Evolutionary conservation across 2,797 vertebrate genomes (phyloP).

Genomic region (Eidolon dupreanum): DNA sequence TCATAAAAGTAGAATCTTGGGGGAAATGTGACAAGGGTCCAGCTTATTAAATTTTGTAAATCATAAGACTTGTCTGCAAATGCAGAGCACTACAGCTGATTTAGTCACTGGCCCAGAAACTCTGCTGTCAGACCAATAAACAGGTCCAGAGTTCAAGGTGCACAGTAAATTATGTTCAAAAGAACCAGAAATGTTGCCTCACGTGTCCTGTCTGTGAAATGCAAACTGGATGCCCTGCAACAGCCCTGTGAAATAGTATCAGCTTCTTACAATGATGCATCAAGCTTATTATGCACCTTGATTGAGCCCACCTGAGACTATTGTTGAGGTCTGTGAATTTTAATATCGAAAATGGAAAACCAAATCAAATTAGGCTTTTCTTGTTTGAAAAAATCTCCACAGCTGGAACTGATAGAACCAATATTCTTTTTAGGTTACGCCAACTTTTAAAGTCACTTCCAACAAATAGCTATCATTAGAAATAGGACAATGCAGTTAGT

Average conservation of each 20-base stretch:
- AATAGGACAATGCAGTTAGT: slow-evolving; percentile 49
- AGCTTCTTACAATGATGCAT: neutral
- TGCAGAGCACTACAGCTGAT: slow-evolving; percentile 72
- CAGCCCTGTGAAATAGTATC: neutral
- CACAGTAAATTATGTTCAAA: slow-evolving; percentile 79
- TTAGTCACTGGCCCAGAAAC: slow-evolving; percentile 82
- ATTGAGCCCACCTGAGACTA: slow-evolving; percentile 29
- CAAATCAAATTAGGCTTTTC: slow-evolving; percentile 64
- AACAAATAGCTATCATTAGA: slow-evolving; percentile 65
- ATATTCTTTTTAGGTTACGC: slow-evolving; percentile 52
- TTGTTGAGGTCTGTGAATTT: neutral
- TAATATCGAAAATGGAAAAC: slow-evolving; percentile 55
- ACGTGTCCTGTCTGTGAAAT: neutral
- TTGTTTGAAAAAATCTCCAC: slow-evolving; percentile 58
- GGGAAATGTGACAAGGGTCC: slow-evolving; percentile 44
- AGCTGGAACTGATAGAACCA: slow-evolving; percentile 50
- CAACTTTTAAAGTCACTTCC: slow-evolving; percentile 59
- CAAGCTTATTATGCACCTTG: neutral
- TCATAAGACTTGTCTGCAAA: slow-evolving; percentile 78
- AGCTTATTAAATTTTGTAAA: slow-evolving; percentile 84
- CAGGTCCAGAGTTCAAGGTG: slow-evolving; percentile 79
- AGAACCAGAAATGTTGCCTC: slow-evolving; percentile 59
- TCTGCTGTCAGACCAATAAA: slow-evolving; percentile 83
- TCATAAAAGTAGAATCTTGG: slow-evolving; percentile 70
- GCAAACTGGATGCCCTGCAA: neutral